Evolutionary conservation across 2,113 vertebrate species (phyloP), one percentile per base, ranked within the genome.

Genomic region (Cyprichromis sp.): DNA sequence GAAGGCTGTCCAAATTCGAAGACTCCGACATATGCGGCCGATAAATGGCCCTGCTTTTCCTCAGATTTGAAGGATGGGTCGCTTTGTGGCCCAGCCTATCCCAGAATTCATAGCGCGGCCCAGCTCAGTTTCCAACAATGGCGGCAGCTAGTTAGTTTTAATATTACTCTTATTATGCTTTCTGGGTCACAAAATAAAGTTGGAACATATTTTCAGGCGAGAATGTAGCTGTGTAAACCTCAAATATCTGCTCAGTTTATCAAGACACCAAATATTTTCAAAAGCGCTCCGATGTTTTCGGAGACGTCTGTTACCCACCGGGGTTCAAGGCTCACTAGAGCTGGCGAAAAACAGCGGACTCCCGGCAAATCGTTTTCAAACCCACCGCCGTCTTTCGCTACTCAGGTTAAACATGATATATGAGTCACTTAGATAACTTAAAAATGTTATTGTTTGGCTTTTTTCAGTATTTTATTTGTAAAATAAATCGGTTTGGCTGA

Each of bases 161-260:
- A 47, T 45, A 7, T 45, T 45, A 45, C 6, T 47, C 12, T 6
- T 42, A 42, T 42, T 42, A 42, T 13, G 0, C 45, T 47, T 47
- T 13, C 5, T 42, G 40, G 12, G 40, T 42, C 40, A 42, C 42
- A 45, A 16, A 47, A 45, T 45, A 47, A 47, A 16, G 2, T 17
- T 47, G 0, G 0, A 42, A 3, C 3, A 47, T 16, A 47, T 47
- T 4, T 47, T 16, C 13, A 0, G 13, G 45, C 1, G 13, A 45
- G 42, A 45, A 45, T 45, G 42, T 45, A 45, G 1, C 2, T 45
- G 42, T 14, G 13, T 7, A 45, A 45, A 45, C 42, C 12, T 45
- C 42, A 45, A 45, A 45, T 45, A 42, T 42, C 5, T 6, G 40
- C 40, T 42, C 0, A 0, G 40, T 42, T 42, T 42, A 42, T 13